These are phyloP conservation scores for Synergus gifuensis DNA, from an alignment of 2,888 invertebrate genomes.

Conservation along the genomic window DNA sequence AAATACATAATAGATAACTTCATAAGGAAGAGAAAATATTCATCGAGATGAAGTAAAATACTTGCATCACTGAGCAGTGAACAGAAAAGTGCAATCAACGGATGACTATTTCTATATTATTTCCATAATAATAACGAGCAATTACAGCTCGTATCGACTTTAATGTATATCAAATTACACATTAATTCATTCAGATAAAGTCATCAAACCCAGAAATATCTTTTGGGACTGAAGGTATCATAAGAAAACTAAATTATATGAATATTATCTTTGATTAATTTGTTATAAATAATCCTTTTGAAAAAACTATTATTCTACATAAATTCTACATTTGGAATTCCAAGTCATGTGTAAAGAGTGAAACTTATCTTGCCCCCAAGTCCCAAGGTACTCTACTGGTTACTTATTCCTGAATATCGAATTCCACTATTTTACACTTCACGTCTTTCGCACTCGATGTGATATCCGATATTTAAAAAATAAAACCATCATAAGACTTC, in stretches of 20 bases:
- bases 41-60: background rate
- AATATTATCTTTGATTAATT: background rate
- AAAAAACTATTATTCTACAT: background rate
- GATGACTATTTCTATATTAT: background rate
- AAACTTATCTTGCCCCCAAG: background rate
- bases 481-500: background rate
- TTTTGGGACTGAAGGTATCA: no score
- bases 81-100: background rate
- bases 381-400: slow-evolving; percentile 2
- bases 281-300: background rate
- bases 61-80: background rate
- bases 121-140: no score
- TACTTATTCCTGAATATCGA: slow-evolving; percentile 35
- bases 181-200: no score
- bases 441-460: slow-evolving; percentile 10
- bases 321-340: background rate
- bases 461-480: slow-evolving; percentile 13
- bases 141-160: no score
- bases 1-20: background rate
- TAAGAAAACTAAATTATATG: no score
- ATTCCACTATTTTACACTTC: slow-evolving; percentile 34
- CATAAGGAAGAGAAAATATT: background rate
- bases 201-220: no score
- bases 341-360: background rate
- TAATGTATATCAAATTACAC: no score